Base-by-base conservation (phyloP, 2,888 invertebrate genomes). In the Microctonus brassicae region DNA sequence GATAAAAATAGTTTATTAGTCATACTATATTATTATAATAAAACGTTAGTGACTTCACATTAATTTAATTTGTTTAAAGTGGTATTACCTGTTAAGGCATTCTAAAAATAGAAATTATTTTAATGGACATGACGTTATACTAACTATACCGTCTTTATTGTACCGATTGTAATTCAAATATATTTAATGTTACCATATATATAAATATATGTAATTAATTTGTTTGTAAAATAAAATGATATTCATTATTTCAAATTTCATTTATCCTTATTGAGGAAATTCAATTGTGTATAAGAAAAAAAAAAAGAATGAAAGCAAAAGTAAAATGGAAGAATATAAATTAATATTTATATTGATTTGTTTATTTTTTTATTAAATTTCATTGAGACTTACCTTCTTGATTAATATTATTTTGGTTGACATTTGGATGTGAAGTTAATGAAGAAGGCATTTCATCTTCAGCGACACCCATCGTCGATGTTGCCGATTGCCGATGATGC, bases 391-490 rank as follows among this genome's bases (percentile, higher is more conserved):
- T 79, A 86, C 86, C 86, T 83, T 86, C 86, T 81, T 86, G 86
- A 75, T 79, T 82, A 70, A 85, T 82, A 76, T 81, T 84, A 69
- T 80, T 77, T 61, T 78, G 75, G 77, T 84, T 85, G 69, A 82
- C 81, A 75, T 84, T 84, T 62, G 86, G 85, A 82, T 85, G 85
- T 75, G 86, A 83, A 76, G 83, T 84, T 79, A 85, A 78, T 73
- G 85, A 85, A 75, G 84, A 83, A 75, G 86, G 83, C 67, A 85
- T 85, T 76, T 86, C 86, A 79, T 86, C 86, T 80, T 86, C 86
- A 76, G 86, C 86, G 81, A 86, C 85, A 77, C 86, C 86, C 86
- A 86, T 86, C 78, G 84, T 85, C 76, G 83, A 80, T 80, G 81
- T 80, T 77, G 83, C 83, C 75, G 84, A 81, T 80, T 84, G 84